These are phyloP conservation scores for Nycticorax nycticorax DNA, from an alignment of 2,113 vertebrate genomes.

Conservation along the genomic window DNA sequence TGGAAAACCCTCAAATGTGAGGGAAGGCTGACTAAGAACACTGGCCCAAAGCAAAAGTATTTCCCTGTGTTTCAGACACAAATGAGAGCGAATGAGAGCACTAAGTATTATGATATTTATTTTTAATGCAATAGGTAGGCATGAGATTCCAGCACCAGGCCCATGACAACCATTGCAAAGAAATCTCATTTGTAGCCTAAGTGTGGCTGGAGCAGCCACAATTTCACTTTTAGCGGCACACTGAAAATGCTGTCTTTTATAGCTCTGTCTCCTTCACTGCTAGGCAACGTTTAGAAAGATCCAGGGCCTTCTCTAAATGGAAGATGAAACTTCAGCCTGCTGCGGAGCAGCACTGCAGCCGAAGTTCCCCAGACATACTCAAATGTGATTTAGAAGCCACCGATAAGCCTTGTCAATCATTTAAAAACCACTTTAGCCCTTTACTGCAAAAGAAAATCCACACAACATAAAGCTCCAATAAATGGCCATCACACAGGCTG, in stretches of 20 bases:
- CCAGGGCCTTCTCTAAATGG: conserved; percentile 40
- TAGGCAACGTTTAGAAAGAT: conserved; percentile 55
- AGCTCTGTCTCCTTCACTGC: conserved; percentile 28
- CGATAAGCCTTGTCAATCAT: not conserved
- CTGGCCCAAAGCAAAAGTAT: not conserved
- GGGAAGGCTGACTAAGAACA: not conserved
- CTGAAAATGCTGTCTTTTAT: not conserved
- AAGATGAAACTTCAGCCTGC: conserved; percentile 33
- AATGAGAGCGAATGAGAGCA: not conserved
- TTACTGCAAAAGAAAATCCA: not conserved
- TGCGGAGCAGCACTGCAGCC: not conserved
- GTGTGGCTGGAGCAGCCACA: not conserved
- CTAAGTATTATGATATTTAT: not conserved
- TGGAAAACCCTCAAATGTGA: not conserved
- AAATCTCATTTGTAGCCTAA: not conserved
- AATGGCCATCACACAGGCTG: conserved; percentile 13
- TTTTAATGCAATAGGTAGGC: not conserved
- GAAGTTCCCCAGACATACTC: conserved; percentile 1
- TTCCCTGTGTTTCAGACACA: not conserved
- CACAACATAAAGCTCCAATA: not conserved
- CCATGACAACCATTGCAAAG: not conserved
- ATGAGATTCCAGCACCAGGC: not conserved
- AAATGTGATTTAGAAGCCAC: conserved; percentile 36
- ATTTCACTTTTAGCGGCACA: not conserved
- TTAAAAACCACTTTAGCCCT: not conserved